A percentile compares a stretch with the other conserved stretches of the same genome.
Conservation (phyloP, 2,113 vertebrate species). For the Lates calcarifer region DNA sequence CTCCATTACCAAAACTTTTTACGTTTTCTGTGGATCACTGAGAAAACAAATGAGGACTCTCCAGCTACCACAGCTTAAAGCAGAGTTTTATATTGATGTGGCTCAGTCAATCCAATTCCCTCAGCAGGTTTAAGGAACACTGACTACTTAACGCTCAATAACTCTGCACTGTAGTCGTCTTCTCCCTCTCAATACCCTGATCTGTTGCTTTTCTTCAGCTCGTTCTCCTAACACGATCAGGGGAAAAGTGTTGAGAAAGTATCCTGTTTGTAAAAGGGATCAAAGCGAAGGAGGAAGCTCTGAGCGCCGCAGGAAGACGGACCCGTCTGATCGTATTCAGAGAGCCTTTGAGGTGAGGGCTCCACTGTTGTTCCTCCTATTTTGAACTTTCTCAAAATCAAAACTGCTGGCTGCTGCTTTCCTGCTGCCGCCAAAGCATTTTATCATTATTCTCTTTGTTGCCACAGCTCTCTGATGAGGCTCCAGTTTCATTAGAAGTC, state of each 20-base stretch:
- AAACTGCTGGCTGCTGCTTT: background rate
- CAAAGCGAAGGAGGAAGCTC: background rate
- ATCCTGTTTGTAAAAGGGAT: background rate
- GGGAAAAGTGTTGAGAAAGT: background rate
- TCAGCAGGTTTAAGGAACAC: background rate
- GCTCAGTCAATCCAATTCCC: conserved; percentile 5
- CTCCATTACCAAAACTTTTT: background rate
- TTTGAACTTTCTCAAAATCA: background rate
- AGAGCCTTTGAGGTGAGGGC: background rate
- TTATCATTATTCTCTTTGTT: conserved; percentile 14
- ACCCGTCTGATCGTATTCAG: background rate
- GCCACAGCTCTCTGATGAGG: background rate
- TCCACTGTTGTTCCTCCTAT: background rate
- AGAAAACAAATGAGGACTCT: background rate
- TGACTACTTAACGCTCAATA: conserved; percentile 5
- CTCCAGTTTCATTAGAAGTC: conserved; percentile 3
- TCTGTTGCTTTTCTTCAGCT: background rate
- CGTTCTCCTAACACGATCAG: background rate
- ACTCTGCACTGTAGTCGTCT: background rate
- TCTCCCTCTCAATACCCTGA: background rate
- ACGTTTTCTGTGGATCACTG: background rate
- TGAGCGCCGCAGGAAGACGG: background rate
- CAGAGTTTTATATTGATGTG: background rate
- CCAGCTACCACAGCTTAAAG: background rate
- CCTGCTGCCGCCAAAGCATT: background rate